These are phyloP conservation scores for Drosophila nannoptera DNA, from an alignment of 1,140 invertebrate genomes.

Conservation along the genomic window DNA sequence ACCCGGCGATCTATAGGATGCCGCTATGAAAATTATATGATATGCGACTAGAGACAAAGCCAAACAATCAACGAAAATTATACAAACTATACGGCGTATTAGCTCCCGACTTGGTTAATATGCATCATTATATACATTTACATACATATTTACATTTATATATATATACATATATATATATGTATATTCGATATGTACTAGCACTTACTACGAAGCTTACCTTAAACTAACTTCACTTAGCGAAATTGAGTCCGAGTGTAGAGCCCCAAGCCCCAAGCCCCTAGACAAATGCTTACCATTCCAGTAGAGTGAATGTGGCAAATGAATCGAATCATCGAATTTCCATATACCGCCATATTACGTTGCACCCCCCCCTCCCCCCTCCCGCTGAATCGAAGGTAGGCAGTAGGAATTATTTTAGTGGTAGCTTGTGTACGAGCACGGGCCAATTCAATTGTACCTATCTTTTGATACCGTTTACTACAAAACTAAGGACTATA, in stretches of 20 bases:
- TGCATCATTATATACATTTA: conserved; percentile 40
- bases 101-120: conserved; percentile 59
- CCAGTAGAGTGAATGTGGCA: conserved; percentile 5
- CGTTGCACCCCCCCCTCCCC: neutral
- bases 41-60: conserved; percentile 43
- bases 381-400: conserved; percentile 16
- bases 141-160: neutral
- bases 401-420: conserved; percentile 54
- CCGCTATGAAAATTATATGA: conserved; percentile 16
- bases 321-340: conserved; percentile 3
- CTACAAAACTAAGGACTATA: conserved; percentile 78
- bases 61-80: conserved; percentile 73
- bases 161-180: conserved; percentile 15
- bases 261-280: conserved; percentile 31
- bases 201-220: conserved; percentile 14
- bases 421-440: conserved; percentile 60
- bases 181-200: conserved; percentile 21
- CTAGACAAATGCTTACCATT: conserved; percentile 54
- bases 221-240: conserved; percentile 58
- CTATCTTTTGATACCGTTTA: conserved; percentile 78
- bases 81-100: conserved; percentile 65
- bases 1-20: conserved; percentile 33
- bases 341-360: neutral
- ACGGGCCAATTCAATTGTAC: conserved; percentile 69
- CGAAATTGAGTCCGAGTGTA: conserved; percentile 68